phyloP scores from a whole-genome alignment of 2,888 invertebrate species.

The Aproaerema taeniolella region DNA sequence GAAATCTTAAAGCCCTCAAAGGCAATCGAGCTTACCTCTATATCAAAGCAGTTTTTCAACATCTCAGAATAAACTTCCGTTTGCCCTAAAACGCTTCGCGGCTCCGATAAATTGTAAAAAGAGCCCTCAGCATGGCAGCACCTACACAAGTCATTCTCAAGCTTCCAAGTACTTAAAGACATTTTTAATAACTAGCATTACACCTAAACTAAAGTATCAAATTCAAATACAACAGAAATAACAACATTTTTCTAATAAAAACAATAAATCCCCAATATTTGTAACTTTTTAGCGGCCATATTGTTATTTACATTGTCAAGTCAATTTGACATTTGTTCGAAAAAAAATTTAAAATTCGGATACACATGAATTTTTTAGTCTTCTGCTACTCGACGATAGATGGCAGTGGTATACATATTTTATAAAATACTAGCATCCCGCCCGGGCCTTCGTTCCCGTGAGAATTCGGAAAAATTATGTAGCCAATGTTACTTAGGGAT shows the following conservation, averaged over 20 bases:
- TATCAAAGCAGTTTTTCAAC: conserved; percentile 41
- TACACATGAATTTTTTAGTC: neutral
- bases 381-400: neutral
- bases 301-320: neutral
- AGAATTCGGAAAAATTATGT: no score
- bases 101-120: conserved; percentile 42
- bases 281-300: neutral
- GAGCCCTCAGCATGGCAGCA: conserved; percentile 57
- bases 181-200: conserved; percentile 22
- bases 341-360: neutral
- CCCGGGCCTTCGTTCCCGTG: no score
- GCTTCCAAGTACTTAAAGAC: conserved; percentile 38
- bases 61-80: conserved; percentile 45
- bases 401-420: neutral
- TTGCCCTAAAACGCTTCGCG: conserved; percentile 26
- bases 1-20: no score
- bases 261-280: neutral
- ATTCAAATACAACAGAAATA: neutral
- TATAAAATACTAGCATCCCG: no score
- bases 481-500: no score
- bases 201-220: neutral
- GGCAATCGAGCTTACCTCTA: conserved; percentile 53
- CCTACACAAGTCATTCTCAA: conserved; percentile 52
- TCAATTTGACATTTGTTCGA: neutral
- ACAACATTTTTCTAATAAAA: neutral